These are phyloP conservation scores for Anguilla rostrata DNA, from an alignment of 2,113 vertebrate species.

Conservation along the genomic window DNA sequence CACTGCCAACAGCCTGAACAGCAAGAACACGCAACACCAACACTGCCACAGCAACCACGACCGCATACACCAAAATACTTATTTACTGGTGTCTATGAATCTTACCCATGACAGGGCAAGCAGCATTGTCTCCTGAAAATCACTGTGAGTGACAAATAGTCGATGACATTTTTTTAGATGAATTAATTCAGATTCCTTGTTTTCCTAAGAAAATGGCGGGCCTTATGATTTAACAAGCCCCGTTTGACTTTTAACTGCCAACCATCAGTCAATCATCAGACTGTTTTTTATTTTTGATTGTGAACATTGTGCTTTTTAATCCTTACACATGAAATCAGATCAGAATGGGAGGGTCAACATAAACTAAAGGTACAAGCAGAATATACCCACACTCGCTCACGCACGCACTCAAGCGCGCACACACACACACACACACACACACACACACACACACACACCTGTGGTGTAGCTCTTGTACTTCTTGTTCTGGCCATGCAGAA, in stretches of 20 bases:
- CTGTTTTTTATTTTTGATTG: background rate
- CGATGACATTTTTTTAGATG: background rate
- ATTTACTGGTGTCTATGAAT: background rate
- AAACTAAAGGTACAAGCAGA: too few species aligned
- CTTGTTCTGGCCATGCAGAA: conserved; percentile 85
- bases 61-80: background rate
- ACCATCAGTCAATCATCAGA: too few species aligned
- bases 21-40: background rate
- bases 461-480: conserved; percentile 81
- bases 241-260: background rate
- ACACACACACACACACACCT: conserved; percentile 62
- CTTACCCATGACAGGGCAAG: background rate
- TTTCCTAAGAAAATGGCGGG: background rate
- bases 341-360: background rate
- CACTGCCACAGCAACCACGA: background rate
- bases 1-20: background rate
- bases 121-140: background rate
- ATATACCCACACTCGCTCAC: background rate
- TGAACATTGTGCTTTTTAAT: background rate
- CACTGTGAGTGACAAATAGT: background rate
- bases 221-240: background rate
- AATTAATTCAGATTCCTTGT: background rate
- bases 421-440: background rate
- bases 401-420: background rate
- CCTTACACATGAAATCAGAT: background rate